Percentiles rank a stretch among this genome's conserved stretches.
Evolutionary conservation across 2,888 invertebrate genomes (phyloP).

Genomic region (Melipona beecheii): DNA sequence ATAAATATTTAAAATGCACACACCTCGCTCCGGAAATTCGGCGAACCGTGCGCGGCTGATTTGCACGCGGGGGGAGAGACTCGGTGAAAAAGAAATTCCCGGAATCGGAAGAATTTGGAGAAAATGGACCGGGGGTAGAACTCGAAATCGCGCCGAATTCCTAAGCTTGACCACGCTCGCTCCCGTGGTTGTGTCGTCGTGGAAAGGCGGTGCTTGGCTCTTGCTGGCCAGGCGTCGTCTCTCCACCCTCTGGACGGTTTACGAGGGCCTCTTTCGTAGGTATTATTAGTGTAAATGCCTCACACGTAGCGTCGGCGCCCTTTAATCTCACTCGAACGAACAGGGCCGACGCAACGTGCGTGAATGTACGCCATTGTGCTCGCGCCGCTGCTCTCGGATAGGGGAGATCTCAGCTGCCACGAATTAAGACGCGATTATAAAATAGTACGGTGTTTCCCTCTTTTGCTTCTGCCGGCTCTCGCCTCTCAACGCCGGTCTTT

Average conservation of each 20-base stretch:
- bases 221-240: constrained; percentile 34
- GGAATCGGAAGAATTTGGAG: not conserved
- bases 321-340: constrained; percentile 77
- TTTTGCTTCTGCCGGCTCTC: constrained; percentile 14
- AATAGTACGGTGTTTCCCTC: constrained; percentile 53
- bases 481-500: constrained; percentile 23
- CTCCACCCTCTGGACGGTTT: constrained; percentile 43
- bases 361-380: constrained; percentile 78
- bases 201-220: constrained; percentile 46
- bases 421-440: constrained; percentile 77
- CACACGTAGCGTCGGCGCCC: constrained; percentile 80
- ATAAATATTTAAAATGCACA: constrained; percentile 2
- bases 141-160: constrained; percentile 14
- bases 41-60: not conserved
- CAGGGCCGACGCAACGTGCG: constrained; percentile 66
- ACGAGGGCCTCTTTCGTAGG: constrained; percentile 61
- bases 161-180: constrained; percentile 13
- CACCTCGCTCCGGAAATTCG: not conserved
- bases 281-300: constrained; percentile 79
- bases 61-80: not conserved
- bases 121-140: not conserved
- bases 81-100: no score
- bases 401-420: constrained; percentile 70
- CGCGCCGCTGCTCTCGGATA: constrained; percentile 14
- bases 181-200: constrained; percentile 18